Evolutionary conservation across 2,888 invertebrate genomes (phyloP).

Genomic region (Pherbina coryleti): DNA sequence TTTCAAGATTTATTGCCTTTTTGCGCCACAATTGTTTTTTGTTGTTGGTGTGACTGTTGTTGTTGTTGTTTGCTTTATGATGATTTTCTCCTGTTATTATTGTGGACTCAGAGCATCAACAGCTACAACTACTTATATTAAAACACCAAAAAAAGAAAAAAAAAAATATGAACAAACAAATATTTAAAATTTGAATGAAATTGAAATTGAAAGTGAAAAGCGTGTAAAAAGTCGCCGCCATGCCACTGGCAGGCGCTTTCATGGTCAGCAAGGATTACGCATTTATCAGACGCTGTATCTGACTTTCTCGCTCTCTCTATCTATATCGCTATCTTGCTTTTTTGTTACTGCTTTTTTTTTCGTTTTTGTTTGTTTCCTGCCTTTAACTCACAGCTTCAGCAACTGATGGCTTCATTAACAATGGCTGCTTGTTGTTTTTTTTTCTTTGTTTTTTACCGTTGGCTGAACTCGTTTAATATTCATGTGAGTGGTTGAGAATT

Average conservation of each 20-base stretch:
- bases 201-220: conserved; percentile 67
- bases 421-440: conserved; percentile 26
- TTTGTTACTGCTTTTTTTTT: background rate
- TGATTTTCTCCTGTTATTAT: background rate
- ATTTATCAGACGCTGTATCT: background rate
- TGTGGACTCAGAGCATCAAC: background rate
- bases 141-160: background rate
- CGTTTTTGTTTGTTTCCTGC: background rate
- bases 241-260: background rate
- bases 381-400: conserved; percentile 33
- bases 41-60: conserved; percentile 32
- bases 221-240: conserved; percentile 55
- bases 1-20: conserved; percentile 60
- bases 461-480: conserved; percentile 47
- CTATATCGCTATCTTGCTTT: background rate
- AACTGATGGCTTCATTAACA: conserved; percentile 40
- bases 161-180: conserved; percentile 6
- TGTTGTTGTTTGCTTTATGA: conserved; percentile 30
- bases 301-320: background rate
- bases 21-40: conserved; percentile 58
- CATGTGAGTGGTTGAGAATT: conserved; percentile 34
- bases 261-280: conserved; percentile 17
- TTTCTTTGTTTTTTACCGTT: conserved; percentile 31
- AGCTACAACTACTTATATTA: no score
- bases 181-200: conserved; percentile 46